A percentile compares a stretch with the other conserved stretches of the same genome.
These are phyloP conservation scores for Cyanoramphus novaezelandiae DNA, from an alignment of 2,113 vertebrate genomes.

Conservation along the genomic window DNA sequence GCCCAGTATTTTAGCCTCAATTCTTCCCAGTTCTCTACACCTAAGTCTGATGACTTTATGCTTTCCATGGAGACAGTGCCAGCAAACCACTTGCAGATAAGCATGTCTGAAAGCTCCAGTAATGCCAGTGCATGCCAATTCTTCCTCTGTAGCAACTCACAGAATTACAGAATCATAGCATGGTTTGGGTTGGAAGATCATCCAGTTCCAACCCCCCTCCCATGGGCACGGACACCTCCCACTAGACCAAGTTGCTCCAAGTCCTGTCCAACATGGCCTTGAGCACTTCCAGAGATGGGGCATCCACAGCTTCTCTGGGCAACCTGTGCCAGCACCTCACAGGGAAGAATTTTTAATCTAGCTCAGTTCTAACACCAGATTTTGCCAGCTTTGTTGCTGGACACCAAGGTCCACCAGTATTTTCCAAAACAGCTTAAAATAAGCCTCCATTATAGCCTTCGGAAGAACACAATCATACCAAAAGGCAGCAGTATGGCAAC, in stretches of 20 bases:
- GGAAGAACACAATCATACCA: not conserved
- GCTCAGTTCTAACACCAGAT: not conserved
- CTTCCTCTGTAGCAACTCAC: not conserved
- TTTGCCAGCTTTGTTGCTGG: not conserved
- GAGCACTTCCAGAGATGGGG: not conserved
- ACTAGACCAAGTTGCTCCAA: not conserved
- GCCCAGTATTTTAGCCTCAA: not conserved
- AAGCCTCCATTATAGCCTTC: not conserved
- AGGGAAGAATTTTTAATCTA: not conserved
- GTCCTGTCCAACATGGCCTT: not conserved
- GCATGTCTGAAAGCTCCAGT: accelerated
- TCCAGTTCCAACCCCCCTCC: not conserved
- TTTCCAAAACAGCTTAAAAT: not conserved
- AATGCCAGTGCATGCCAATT: not conserved
- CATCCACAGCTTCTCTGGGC: not conserved
- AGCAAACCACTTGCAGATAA: not conserved
- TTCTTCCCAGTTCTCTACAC: not conserved
- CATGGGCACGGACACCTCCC: not conserved
- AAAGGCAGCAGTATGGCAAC: not conserved
- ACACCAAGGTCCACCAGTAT: not conserved
- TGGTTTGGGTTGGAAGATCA: not conserved
- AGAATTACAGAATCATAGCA: not conserved
- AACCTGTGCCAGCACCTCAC: not conserved
- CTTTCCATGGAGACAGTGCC: not conserved
- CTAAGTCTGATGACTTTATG: not conserved